These are phyloP conservation scores for Dysmachus trigonus DNA, from an alignment of 2,888 invertebrate species.

Conservation along the genomic window DNA sequence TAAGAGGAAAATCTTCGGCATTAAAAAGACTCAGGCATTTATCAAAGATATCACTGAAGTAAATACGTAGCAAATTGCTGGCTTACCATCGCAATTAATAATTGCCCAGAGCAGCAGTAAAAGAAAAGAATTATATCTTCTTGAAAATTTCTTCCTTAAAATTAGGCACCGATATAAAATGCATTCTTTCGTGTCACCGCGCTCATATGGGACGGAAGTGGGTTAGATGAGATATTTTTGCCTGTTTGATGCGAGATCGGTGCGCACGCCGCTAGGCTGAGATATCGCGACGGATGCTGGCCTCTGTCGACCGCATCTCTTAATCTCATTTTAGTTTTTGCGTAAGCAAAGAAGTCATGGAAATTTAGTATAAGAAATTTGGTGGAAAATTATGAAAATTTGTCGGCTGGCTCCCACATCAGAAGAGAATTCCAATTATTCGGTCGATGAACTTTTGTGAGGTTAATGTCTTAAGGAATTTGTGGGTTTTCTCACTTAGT, in stretches of 20 bases:
- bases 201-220: constrained; percentile 19
- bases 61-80: neutral
- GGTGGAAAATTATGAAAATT: neutral
- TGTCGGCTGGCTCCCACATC: neutral
- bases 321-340: neutral
- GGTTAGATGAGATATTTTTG: constrained; percentile 20
- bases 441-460: neutral
- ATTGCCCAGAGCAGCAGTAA: neutral
- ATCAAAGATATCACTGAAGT: neutral
- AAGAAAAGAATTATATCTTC: neutral
- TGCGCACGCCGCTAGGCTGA: neutral
- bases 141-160: neutral
- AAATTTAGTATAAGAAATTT: neutral
- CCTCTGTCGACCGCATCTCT: neutral
- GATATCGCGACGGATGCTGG: neutral
- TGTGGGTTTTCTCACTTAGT: neutral
- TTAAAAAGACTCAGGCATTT: neutral
- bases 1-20: neutral
- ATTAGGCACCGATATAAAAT: constrained; percentile 20
- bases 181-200: constrained; percentile 9
- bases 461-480: neutral
- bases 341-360: neutral
- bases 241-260: neutral
- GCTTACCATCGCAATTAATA: neutral
- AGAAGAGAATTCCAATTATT: neutral